Evolutionary conservation across 1,140 invertebrate genomes (phyloP), one percentile per base, ranked within the genome.

Genomic region (Euura lappo): DNA sequence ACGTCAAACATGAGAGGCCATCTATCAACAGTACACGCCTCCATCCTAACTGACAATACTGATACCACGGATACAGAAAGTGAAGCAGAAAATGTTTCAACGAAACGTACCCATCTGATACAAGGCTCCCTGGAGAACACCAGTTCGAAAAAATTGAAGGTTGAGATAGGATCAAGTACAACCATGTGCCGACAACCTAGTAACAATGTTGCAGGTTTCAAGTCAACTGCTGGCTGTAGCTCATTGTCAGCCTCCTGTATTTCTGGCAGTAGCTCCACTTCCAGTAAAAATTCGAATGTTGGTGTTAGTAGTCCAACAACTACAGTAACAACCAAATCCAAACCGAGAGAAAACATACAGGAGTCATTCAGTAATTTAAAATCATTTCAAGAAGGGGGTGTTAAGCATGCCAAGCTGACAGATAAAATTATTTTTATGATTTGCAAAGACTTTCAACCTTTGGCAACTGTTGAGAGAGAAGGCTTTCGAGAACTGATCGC

Each of bases 401-500:
- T 46, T 2, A 72, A 72, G 60, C 70, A 71, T 67, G 64, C 28
- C 67, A 70, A 46, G 44, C 69, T 80, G 10, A 76, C 69, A 42
- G 74, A 79, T 72, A 44, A 69, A 45, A 70, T 78, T 10, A 5
- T 83, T 13, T 81, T 71, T 51, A 85, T 87, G 81, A 79, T 85
- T 6, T 80, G 80, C 71, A 83, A 80, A 75, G 83, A 85, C 71
- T 67, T 81, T 79, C 77, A 83, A 71, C 80, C 84, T 44, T 83
- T 87, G 67, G 76, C 73, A 69, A 79, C 81, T 8, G 80, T 86
- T 68, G 79, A 88, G 78, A 82, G 82, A 75, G 79, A 83, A 70
- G 82, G 83, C n/a, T 88, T 88, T 71, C 68, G 72, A 13, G 77
- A 80, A 75, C 71, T 86, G 5, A 76, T 86, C 47, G 86, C 82